Conservation (phyloP, 1,140 invertebrate genomes). For the Pararge aegeria region DNA sequence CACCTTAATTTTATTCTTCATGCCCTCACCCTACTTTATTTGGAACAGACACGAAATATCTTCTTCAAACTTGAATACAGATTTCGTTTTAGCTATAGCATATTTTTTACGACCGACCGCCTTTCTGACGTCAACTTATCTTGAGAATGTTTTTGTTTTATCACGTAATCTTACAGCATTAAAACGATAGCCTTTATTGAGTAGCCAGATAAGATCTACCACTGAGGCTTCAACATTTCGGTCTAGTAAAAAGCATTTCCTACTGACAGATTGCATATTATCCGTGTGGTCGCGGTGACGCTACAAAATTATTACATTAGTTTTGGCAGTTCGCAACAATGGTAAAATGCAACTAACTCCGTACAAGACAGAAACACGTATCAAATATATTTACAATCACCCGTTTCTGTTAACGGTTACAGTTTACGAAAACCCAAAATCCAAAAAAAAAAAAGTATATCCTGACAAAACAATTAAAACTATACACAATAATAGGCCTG, state of each 20-base stretch:
- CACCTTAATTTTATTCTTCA: too few species aligned
- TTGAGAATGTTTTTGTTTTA: too few species aligned
- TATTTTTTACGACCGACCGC: too few species aligned
- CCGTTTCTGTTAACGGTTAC: slow-evolving; percentile 35
- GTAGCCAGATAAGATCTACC: too few species aligned
- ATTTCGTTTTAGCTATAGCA: too few species aligned
- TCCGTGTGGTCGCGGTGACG: slow-evolving; percentile 39
- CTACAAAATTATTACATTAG: slow-evolving; percentile 74
- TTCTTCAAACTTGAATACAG: too few species aligned
- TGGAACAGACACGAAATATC: too few species aligned
- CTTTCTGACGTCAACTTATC: too few species aligned
- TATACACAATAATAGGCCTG: slow-evolving; percentile 46
- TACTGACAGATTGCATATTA: slow-evolving; percentile 27
- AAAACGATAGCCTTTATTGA: too few species aligned
- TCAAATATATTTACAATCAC: slow-evolving; percentile 68
- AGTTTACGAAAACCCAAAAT: slow-evolving; percentile 40
- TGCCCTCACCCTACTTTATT: too few species aligned
- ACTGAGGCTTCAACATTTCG: too few species aligned
- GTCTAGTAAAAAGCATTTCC: not conserved
- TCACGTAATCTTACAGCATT: too few species aligned
- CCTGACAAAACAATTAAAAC: slow-evolving; percentile 53
- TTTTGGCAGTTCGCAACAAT: slow-evolving; percentile 77
- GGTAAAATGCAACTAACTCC: slow-evolving; percentile 75
- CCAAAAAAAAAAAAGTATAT: slow-evolving; percentile 18
- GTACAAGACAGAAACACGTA: slow-evolving; percentile 57